phyloP scores from a whole-genome alignment of 2,888 invertebrate genomes.

The Tinea semifulvella region DNA sequence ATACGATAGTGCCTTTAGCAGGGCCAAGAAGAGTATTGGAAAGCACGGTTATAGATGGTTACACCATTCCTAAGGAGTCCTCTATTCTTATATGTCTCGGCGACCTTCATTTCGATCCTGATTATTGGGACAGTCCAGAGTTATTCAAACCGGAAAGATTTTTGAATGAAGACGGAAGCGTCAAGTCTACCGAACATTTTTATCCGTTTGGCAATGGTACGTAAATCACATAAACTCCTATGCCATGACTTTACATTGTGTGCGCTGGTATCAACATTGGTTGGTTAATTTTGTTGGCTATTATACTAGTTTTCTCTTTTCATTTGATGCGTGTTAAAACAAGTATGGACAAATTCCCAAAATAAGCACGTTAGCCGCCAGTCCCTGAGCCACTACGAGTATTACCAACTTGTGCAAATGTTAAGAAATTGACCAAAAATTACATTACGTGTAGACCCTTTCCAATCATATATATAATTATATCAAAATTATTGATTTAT shows the following conservation, averaged over 20 bases:
- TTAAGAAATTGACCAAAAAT: too few relatives aligned
- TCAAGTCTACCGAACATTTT: constrained; percentile 62
- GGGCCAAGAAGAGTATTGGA: constrained; percentile 57
- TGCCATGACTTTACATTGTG: too few relatives aligned
- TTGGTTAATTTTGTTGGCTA: too few relatives aligned
- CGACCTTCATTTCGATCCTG: constrained; percentile 61
- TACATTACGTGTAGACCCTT: too few relatives aligned
- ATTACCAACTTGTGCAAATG: too few relatives aligned
- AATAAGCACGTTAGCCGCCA: too few relatives aligned
- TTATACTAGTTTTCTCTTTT: too few relatives aligned
- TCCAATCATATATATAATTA: neutral
- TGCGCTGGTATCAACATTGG: too few relatives aligned
- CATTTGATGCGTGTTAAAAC: too few relatives aligned
- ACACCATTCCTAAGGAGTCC: constrained; percentile 56
- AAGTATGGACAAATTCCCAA: too few relatives aligned
- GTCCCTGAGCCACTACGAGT: too few relatives aligned
- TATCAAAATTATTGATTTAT: constrained; percentile 18
- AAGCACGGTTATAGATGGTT: constrained; percentile 43
- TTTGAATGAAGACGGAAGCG: constrained; percentile 58
- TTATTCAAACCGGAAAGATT: constrained; percentile 71
- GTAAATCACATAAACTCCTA: too few relatives aligned
- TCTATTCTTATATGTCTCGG: constrained; percentile 61
- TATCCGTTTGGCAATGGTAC: constrained; percentile 75
- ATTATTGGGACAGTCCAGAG: constrained; percentile 65
- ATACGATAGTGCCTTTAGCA: constrained; percentile 59